phyloP scores from a whole-genome alignment of 2,113 vertebrate genomes.

The Bostrychus sinensis region DNA sequence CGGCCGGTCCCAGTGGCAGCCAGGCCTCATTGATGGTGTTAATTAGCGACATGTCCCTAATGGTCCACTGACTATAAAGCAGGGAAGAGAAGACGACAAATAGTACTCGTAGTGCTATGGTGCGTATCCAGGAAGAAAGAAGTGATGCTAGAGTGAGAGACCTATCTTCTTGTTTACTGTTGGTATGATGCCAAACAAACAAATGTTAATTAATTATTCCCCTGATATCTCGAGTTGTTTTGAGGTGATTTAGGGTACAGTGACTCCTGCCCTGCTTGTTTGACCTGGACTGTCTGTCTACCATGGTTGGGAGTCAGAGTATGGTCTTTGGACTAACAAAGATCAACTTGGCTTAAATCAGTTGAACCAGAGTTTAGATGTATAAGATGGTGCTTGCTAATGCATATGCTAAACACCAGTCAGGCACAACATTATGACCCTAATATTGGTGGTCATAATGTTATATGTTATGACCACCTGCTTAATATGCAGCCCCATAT shows the following conservation, averaged over 20 bases:
- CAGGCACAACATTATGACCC: too few relatives aligned
- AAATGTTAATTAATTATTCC: background rate
- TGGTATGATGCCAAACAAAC: background rate
- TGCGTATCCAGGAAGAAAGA: constrained; percentile 2
- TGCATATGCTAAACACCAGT: too few relatives aligned
- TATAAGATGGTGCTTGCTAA: too few relatives aligned
- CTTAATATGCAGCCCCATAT: too few relatives aligned
- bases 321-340: too few relatives aligned
- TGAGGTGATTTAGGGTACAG: background rate
- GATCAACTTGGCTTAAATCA: too few relatives aligned
- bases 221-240: background rate
- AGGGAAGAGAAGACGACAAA: constrained; percentile 7
- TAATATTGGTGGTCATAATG: too few relatives aligned
- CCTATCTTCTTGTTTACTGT: background rate
- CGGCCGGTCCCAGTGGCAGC: constrained; percentile 42
- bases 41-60: constrained; percentile 60
- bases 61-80: constrained; percentile 20
- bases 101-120: background rate
- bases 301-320: too few relatives aligned
- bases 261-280: background rate
- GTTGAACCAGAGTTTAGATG: too few relatives aligned
- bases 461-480: too few relatives aligned
- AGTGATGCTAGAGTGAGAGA: background rate
- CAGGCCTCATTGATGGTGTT: constrained; percentile 50
- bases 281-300: too few relatives aligned